These are phyloP conservation scores for Hyposoter didymator DNA, from an alignment of 2,888 invertebrate species.

Conservation along the genomic window DNA sequence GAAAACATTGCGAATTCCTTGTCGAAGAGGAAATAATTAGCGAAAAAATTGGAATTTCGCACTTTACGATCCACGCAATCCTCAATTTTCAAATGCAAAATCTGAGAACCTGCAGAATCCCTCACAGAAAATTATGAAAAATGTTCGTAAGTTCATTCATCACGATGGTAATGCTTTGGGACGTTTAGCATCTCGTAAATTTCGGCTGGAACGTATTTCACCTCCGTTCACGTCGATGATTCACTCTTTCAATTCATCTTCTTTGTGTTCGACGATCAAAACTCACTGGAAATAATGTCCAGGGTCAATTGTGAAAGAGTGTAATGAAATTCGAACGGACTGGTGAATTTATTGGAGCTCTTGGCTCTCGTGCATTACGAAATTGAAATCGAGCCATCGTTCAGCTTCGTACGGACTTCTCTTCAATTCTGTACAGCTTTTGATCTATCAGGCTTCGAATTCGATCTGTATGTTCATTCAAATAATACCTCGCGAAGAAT, in stretches of 20 bases:
- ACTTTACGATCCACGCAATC: background rate
- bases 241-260: background rate
- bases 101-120: background rate
- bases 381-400: constrained; percentile 1
- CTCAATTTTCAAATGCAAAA: background rate
- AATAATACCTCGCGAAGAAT: background rate
- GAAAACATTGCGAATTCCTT: no score
- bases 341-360: background rate
- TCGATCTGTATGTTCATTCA: background rate
- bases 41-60: no score
- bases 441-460: background rate
- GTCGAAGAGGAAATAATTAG: no score
- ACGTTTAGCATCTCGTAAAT: constrained; percentile 41
- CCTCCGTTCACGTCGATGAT: background rate
- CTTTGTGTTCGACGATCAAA: constrained; percentile 10
- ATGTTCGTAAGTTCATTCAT: background rate
- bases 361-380: background rate
- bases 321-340: background rate
- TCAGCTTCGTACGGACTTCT: background rate
- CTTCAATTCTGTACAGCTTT: background rate
- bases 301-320: constrained; percentile 11
- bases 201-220: constrained; percentile 1
- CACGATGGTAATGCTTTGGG: constrained; percentile 20
- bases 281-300: constrained; percentile 4
- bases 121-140: background rate